Evolutionary conservation across 2,797 vertebrate genomes (phyloP).

Genomic region (Sebastes alutus): DNA sequence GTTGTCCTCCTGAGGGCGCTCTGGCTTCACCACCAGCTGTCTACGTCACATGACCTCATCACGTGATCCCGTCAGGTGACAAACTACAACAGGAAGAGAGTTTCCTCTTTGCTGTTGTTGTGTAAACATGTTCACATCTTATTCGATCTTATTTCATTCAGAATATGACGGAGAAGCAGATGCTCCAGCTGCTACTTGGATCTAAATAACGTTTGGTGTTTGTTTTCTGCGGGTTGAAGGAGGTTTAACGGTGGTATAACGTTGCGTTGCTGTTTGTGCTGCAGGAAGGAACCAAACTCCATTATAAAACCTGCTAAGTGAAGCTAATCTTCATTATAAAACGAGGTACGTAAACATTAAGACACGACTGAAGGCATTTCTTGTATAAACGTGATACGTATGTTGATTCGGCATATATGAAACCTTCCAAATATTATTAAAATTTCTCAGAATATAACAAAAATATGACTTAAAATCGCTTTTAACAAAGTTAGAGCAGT

Average conservation of each 20-base stretch:
- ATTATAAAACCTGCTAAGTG: neutral
- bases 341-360: constrained; percentile 11
- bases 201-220: neutral
- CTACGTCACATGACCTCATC: constrained; percentile 16
- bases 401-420: neutral
- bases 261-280: neutral
- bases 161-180: neutral
- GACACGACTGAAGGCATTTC: neutral
- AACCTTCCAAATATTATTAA: neutral
- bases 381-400: accelerated
- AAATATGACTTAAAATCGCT: neutral
- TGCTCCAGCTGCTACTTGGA: too few relatives aligned
- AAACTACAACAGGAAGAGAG: constrained; percentile 48
- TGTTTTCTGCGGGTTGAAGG: too few relatives aligned
- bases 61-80: constrained; percentile 16
- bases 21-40: accelerated
- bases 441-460: too few relatives aligned
- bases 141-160: neutral
- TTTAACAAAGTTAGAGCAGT: too few relatives aligned
- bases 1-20: constrained; percentile 7
- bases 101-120: neutral
- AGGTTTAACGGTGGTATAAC: neutral
- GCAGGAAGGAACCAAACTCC: neutral
- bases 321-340: neutral
- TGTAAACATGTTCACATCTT: neutral